These are phyloP conservation scores for Chymomyza caudatula DNA, from an alignment of 2,888 invertebrate genomes.

Conservation along the genomic window DNA sequence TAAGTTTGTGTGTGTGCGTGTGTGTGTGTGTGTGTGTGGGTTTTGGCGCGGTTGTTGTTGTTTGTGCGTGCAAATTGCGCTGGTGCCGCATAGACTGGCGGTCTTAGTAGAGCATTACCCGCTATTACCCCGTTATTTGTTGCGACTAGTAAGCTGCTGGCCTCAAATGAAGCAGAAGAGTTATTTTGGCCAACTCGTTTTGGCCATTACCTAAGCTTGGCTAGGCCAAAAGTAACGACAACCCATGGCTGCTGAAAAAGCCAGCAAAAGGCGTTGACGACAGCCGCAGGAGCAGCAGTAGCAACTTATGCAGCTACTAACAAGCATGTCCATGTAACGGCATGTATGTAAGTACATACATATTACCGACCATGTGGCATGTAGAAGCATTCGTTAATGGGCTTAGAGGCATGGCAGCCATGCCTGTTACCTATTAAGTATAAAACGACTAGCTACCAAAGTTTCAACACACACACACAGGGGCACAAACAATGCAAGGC, in stretches of 20 bases:
- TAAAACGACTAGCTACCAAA: not conserved
- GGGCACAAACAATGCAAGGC: no score
- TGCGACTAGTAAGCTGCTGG: slow-evolving; percentile 5
- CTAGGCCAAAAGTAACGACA: slow-evolving; percentile 61
- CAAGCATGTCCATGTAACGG: not conserved
- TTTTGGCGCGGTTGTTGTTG: slow-evolving; percentile 19
- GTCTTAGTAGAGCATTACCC: slow-evolving; percentile 50
- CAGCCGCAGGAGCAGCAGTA: not conserved
- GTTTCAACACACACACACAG: not conserved
- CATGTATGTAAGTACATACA: no score
- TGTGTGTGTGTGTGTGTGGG: no score
- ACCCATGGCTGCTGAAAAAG: not conserved
- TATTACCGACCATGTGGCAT: not conserved
- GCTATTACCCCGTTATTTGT: slow-evolving; percentile 65
- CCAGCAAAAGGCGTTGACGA: not conserved
- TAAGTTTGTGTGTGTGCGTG: no score
- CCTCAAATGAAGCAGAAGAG: slow-evolving; percentile 19
- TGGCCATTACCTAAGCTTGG: slow-evolving; percentile 44
- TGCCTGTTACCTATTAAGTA: not conserved
- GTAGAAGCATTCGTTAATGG: not conserved
- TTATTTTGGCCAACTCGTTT: slow-evolving; percentile 5
- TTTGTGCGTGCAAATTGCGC: slow-evolving; percentile 65
- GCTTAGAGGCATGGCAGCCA: not conserved
- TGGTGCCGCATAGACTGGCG: slow-evolving; percentile 1
- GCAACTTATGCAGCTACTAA: slow-evolving; percentile 40